Evolutionary conservation across 2,113 vertebrate genomes (phyloP).

Genomic region (Barnardius zonarius): DNA sequence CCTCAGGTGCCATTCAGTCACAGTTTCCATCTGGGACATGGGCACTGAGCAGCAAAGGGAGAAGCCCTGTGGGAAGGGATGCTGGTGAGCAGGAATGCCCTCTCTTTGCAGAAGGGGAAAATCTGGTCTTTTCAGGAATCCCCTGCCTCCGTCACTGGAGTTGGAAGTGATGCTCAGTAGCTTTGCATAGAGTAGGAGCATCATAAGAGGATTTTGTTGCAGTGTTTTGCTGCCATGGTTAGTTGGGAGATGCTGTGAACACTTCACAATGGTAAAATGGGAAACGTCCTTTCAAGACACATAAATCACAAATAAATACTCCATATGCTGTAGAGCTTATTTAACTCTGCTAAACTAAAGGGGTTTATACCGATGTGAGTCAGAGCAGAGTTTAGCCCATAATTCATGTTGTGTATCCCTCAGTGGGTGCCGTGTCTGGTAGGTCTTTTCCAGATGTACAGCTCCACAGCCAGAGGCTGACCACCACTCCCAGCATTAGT

Average conservation of each 20-base stretch:
- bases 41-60: background rate
- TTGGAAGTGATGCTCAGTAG: background rate
- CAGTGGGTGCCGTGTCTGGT: background rate
- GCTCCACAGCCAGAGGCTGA: background rate
- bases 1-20: background rate
- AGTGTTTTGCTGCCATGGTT: background rate
- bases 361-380: background rate
- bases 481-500: background rate
- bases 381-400: background rate
- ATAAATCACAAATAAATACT: background rate
- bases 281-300: background rate
- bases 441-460: background rate
- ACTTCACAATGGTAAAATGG: background rate
- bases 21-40: background rate
- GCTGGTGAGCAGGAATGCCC: background rate
- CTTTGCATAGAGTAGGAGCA: background rate
- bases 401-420: background rate
- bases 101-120: background rate
- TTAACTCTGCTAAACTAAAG: background rate
- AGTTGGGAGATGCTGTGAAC: background rate
- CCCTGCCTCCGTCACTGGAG: background rate
- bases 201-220: background rate
- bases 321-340: background rate
- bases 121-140: background rate
- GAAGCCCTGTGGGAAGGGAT: background rate